These are phyloP conservation scores for human (Homo sapiens) DNA, from an alignment of 2,113 vertebrate species.

Conservation along the genomic window GRCh38 chr1:82400501-82401000, in stretches of 20 bases:
- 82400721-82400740: not conserved
- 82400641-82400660: constrained; percentile 47
- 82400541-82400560: not conserved
- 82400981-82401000: not conserved
- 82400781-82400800: constrained; percentile 39
- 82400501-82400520: not conserved
- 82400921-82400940: constrained; percentile 15
- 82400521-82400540: not conserved
- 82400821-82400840: constrained; percentile 8
- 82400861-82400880: not conserved
- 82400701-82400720: not conserved
- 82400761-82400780: not conserved
- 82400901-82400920: constrained; percentile 18
- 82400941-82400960: not conserved
- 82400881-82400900: constrained; percentile 14
- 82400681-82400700: constrained; percentile 7
- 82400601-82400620: not conserved
- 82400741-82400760: not conserved
- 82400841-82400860: not conserved
- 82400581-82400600: constrained; percentile 27
- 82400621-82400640: not conserved
- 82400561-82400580: not conserved
- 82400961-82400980: not conserved
- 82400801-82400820: not conserved
- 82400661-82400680: constrained; percentile 54